A percentile compares a stretch with the other conserved stretches of the same genome.
These are phyloP conservation scores for Candoia aspera DNA, from an alignment of 2,113 vertebrate genomes.

Conservation along the genomic window DNA sequence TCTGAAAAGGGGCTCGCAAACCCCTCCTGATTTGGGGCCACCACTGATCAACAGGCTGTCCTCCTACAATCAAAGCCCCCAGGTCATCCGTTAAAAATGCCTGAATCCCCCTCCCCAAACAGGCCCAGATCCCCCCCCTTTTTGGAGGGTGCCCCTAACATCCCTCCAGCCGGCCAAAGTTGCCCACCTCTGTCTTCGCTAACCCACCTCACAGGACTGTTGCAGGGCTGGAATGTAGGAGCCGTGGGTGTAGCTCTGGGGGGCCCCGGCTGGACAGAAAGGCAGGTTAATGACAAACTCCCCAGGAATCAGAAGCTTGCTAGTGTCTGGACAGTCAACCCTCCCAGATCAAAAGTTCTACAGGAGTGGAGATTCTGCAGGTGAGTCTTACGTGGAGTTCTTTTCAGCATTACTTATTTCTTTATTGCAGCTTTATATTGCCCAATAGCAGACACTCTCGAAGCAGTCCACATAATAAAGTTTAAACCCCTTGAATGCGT, in stretches of 20 bases:
- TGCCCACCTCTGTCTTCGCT: background rate
- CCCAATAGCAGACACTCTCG: background rate
- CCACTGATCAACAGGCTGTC: background rate
- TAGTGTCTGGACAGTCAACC: background rate
- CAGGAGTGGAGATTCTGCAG: background rate
- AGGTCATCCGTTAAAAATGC: background rate
- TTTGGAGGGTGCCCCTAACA: background rate
- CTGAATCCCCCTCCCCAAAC: background rate
- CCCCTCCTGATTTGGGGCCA: background rate
- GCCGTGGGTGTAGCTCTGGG: background rate
- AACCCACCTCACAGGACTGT: background rate
- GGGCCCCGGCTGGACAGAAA: too few relatives aligned
- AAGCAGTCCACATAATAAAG: background rate
- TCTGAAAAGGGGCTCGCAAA: background rate
- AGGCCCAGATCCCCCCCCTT: background rate
- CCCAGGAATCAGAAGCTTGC: background rate
- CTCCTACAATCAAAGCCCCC: background rate
- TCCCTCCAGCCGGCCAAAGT: background rate
- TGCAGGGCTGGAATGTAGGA: background rate
- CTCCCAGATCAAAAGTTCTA: background rate
- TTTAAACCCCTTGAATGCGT: background rate
- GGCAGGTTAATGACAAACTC: background rate
- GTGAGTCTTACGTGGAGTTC: background rate
- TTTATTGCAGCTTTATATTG: background rate
- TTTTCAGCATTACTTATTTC: background rate